These are phyloP conservation scores for Caenorhabditis afra DNA, from an alignment of 2,888 invertebrate genomes.

Conservation along the genomic window DNA sequence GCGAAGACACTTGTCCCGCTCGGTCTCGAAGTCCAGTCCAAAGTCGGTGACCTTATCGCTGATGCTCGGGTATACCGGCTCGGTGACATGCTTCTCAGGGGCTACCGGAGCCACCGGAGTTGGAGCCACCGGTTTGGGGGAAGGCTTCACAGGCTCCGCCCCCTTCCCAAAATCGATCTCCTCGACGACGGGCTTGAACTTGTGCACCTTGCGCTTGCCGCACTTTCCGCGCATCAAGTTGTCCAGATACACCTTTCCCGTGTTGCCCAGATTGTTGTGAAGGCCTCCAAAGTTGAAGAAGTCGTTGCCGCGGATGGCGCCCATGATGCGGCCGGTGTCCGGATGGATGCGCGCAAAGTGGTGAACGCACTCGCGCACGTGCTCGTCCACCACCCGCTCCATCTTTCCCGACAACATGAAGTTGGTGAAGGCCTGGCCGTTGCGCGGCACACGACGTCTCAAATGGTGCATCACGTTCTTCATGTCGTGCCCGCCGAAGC, in stretches of 20 bases:
- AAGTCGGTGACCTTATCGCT: slow-evolving; percentile 23
- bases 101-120: background rate
- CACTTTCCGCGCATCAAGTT: slow-evolving; percentile 78
- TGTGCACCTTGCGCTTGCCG: slow-evolving; percentile 64
- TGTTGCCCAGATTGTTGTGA: slow-evolving; percentile 74
- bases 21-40: slow-evolving; percentile 82
- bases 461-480: slow-evolving; percentile 42
- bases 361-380: slow-evolving; percentile 65
- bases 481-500: slow-evolving; percentile 37
- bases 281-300: slow-evolving; percentile 76
- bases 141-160: background rate
- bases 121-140: background rate
- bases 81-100: slow-evolving; percentile 7
- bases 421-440: slow-evolving; percentile 50
- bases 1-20: slow-evolving; percentile 84
- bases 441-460: slow-evolving; percentile 13
- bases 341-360: slow-evolving; percentile 71
- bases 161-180: slow-evolving; percentile 19
- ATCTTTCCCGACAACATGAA: slow-evolving; percentile 64
- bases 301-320: slow-evolving; percentile 75
- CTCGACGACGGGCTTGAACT: slow-evolving; percentile 38
- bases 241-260: slow-evolving; percentile 78
- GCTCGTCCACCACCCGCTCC: slow-evolving; percentile 58
- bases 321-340: slow-evolving; percentile 70
- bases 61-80: slow-evolving; percentile 7